phyloP scores from a whole-genome alignment of 1,140 invertebrate genomes.

The Sogatella furcifera region DNA sequence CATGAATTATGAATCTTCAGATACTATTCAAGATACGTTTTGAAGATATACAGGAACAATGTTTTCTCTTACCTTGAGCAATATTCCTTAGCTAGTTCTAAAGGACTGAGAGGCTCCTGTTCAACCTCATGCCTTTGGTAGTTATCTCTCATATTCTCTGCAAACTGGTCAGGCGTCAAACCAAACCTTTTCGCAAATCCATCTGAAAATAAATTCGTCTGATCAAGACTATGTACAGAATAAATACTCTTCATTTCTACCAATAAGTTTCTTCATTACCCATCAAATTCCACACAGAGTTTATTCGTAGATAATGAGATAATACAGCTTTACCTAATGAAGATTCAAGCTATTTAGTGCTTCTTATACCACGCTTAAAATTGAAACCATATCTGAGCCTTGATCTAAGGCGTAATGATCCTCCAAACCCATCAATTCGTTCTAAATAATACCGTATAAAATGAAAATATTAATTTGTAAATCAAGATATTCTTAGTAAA shows the following conservation, averaged over 20 bases:
- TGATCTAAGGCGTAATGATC: too few species aligned
- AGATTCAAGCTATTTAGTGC: too few species aligned
- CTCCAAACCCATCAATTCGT: too few species aligned
- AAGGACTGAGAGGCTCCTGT: constrained; percentile 71
- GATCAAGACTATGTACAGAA: neutral
- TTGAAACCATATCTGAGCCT: too few species aligned
- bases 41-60: too few species aligned
- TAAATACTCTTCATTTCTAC: neutral
- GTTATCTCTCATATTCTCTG: constrained; percentile 92
- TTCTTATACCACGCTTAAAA: too few species aligned
- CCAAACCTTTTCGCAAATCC: constrained; percentile 86
- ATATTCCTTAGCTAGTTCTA: constrained; percentile 68
- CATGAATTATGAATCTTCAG: too few species aligned
- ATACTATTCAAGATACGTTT: too few species aligned
- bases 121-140: constrained; percentile 96
- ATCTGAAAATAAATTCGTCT: constrained; percentile 34
- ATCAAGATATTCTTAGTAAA: too few species aligned
- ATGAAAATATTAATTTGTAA: too few species aligned
- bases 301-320: neutral
- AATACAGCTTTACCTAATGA: neutral
- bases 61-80: constrained; percentile 18
- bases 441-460: too few species aligned
- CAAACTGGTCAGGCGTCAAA: constrained; percentile 90
- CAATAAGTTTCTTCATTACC: too few species aligned
- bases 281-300: neutral